Percentiles rank a stretch among this genome's conserved stretches.
These are phyloP conservation scores for Sitta europaea DNA, from an alignment of 2,113 vertebrate genomes.

Conservation along the genomic window DNA sequence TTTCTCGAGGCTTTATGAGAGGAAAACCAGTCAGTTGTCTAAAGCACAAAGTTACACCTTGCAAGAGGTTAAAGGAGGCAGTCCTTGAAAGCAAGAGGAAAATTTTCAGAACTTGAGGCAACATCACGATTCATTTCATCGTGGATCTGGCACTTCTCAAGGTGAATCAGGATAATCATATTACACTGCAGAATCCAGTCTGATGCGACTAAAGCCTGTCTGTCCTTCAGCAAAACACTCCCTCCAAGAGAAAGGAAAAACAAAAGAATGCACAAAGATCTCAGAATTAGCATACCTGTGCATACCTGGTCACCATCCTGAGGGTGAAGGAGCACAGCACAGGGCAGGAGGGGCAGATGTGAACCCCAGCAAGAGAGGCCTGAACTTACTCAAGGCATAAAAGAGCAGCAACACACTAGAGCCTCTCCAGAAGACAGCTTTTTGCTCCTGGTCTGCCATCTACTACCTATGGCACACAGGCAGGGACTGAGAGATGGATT, in stretches of 20 bases:
- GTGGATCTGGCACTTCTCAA: not conserved
- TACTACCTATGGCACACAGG: not conserved
- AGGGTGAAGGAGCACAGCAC: not conserved
- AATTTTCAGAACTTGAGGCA: not conserved
- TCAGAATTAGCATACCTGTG: not conserved
- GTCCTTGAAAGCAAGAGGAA: not conserved
- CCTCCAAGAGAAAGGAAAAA: rapidly evolving
- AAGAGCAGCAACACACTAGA: not conserved
- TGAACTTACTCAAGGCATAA: not conserved
- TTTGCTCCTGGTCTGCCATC: not conserved
- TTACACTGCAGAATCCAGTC: not conserved
- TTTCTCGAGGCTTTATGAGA: not conserved
- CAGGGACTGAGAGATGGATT: not conserved
- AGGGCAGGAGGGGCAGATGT: not conserved
- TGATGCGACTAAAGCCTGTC: not conserved
- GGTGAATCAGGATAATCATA: not conserved
- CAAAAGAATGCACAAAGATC: not conserved
- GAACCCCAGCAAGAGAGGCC: not conserved
- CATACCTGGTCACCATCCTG: not conserved
- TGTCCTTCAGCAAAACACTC: not conserved
- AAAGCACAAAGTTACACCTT: not conserved
- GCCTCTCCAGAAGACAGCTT: not conserved
- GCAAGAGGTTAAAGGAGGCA: not conserved
- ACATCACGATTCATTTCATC: not conserved
- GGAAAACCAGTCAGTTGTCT: not conserved